Evolutionary conservation across 2,113 vertebrate genomes (phyloP), one percentile per base, ranked within the genome.

Genomic region (Callionymus lyra): DNA sequence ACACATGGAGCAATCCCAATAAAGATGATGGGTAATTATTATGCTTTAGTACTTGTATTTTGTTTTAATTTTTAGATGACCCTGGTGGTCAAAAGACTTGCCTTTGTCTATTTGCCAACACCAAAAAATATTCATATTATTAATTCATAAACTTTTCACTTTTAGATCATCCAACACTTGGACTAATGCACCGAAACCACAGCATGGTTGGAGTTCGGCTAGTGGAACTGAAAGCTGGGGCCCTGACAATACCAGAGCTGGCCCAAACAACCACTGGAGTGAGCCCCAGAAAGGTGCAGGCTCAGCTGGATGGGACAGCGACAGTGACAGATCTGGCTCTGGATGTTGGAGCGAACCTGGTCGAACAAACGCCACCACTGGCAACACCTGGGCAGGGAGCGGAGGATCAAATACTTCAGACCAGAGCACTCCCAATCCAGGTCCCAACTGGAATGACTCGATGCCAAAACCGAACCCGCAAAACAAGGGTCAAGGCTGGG

Each of bases 271-370:
- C 83, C 91, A 96, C 55, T 98, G 93, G 92, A 88, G 83, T 1
- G 93, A 95, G 45, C 50, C 85, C 33, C 88, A 89, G 61, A 97
- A 93, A 57, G 79, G 52, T 16, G 50, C 88, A 6, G 84, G 86
- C 58, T 91, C 92, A 0, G 89, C 79, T 66, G 82, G 87, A 27
- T 88, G 85, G 85, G 85, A 87, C 15, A 91, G 88, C 4, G 91
- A 94, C 83, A 87, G 90, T 2, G 91, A 97, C 72, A 86, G 91
- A 37, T 96, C 94, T 0, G 84, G 86, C 18, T 90, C 93, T 38
- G 91, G 90, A 50, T 96, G 77, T 62, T 82, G 94, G 94, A 91
- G 84, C 0, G 95, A 95, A 45, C 69, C 82, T 1, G 83, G 82
- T 51, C 87, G 88, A 72, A 74, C 87, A 33, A 87, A 81, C 70